phyloP scores from a whole-genome alignment of 2,797 vertebrate species.

The Emydoidea blandingii region DNA sequence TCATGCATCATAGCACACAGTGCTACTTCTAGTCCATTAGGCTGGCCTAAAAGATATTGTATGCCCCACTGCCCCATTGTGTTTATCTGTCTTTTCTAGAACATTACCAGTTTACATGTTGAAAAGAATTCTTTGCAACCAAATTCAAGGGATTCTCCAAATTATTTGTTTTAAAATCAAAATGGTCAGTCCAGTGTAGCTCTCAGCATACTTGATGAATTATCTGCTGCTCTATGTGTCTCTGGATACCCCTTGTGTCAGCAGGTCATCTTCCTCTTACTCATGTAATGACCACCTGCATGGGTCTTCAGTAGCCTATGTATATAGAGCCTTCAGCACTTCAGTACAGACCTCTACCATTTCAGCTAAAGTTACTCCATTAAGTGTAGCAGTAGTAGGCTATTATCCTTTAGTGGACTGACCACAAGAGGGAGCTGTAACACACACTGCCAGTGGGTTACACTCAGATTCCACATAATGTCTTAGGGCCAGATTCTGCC shows the following conservation, averaged over 20 bases:
- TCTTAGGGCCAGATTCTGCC: background rate
- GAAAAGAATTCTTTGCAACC: background rate
- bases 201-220: background rate
- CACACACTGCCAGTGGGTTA: background rate
- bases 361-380: background rate
- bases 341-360: background rate
- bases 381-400: background rate
- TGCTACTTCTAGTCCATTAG: background rate
- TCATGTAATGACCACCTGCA: background rate
- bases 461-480: background rate
- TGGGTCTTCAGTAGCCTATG: background rate
- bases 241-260: background rate
- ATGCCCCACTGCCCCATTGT: background rate
- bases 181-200: background rate
- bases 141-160: background rate
- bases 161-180: background rate
- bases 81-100: background rate
- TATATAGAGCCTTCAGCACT: background rate
- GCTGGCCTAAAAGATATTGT: background rate
- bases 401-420: background rate
- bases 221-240: background rate
- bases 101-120: background rate
- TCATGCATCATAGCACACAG: background rate
- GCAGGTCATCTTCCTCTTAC: background rate
- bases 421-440: background rate